A percentile compares a stretch with the other conserved stretches of the same genome.
These are phyloP conservation scores for Sarcophaga rosellei DNA, from an alignment of 2,888 invertebrate genomes.

Conservation along the genomic window DNA sequence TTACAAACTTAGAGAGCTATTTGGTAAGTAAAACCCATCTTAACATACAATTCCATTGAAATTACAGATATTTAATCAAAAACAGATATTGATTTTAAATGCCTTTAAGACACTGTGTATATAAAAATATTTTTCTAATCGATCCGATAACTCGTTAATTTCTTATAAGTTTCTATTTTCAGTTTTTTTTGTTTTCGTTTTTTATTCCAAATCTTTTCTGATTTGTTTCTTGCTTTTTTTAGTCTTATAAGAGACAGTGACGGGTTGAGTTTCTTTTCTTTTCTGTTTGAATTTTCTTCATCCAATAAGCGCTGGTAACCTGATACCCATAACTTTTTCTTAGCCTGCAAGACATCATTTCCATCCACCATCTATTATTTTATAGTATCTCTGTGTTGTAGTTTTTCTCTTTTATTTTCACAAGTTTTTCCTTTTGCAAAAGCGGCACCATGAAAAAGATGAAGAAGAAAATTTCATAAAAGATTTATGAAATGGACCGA, in stretches of 20 bases:
- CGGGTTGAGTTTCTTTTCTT: not conserved
- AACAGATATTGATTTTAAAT: not conserved
- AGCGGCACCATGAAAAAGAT: conserved; percentile 47
- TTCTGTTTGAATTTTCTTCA: conserved; percentile 35
- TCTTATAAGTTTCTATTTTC: conserved; percentile 18
- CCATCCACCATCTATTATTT: conserved; percentile 10
- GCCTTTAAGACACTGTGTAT: conserved; percentile 26
- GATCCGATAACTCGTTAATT: conserved; percentile 50
- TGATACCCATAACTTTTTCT: conserved; percentile 65
- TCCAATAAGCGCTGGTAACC: conserved; percentile 62
- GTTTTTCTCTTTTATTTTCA: conserved; percentile 25
- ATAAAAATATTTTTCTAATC: conserved; percentile 11
- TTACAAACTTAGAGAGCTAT: too few species aligned
- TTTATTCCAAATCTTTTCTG: conserved; percentile 39
- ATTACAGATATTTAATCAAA: not conserved
- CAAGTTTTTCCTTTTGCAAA: conserved; percentile 4
- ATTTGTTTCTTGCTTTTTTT: conserved; percentile 46
- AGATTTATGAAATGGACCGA: conserved; percentile 62
- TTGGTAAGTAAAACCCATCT: too few species aligned
- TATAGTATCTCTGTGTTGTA: not conserved
- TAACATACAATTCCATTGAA: too few species aligned
- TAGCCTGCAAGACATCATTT: conserved; percentile 61
- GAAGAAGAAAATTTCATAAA: conserved; percentile 50
- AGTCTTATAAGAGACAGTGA: conserved; percentile 47
- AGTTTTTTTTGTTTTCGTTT: not conserved